Conservation (phyloP, 1,140 invertebrate genomes). For the Macrosteles quadrilineatus region DNA sequence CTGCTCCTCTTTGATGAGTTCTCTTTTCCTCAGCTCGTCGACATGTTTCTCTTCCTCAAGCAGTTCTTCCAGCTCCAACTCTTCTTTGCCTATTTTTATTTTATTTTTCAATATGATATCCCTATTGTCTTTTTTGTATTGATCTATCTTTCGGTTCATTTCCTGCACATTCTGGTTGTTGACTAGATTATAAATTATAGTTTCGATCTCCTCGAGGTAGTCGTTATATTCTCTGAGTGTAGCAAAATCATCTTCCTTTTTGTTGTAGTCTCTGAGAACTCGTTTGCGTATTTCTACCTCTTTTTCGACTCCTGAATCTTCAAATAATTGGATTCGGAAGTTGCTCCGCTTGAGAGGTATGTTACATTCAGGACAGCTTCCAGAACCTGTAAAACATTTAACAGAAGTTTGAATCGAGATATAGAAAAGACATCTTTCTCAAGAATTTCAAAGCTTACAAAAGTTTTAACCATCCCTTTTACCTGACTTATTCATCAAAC, state of each 20-base stretch:
- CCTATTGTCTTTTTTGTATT: conserved; percentile 92
- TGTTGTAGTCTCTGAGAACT: conserved; percentile 88
- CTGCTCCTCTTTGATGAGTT: conserved; percentile 57
- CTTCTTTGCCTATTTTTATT: conserved; percentile 57
- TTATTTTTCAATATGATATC: conserved; percentile 90
- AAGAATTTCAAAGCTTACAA: too few relatives aligned
- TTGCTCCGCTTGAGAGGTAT: conserved; percentile 84
- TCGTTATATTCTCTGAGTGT: conserved; percentile 85
- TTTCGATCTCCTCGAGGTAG: conserved; percentile 91
- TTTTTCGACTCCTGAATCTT: conserved; percentile 95
- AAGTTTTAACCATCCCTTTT: too few relatives aligned
- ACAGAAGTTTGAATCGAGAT: conserved; percentile 7
- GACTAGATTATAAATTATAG: conserved; percentile 87
- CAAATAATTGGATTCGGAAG: conserved; percentile 94
- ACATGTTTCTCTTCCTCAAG: conserved; percentile 66
- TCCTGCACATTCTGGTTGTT: conserved; percentile 89
- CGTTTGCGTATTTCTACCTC: conserved; percentile 94
- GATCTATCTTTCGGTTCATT: conserved; percentile 87
- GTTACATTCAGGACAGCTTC: conserved; percentile 88
- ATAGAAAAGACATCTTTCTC: too few relatives aligned
- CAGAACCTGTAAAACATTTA: conserved; percentile 69
- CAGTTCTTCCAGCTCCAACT: conserved; percentile 84
- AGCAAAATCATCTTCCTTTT: conserved; percentile 87
- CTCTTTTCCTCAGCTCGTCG: conserved; percentile 46
- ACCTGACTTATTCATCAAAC: too few relatives aligned